Evolutionary conservation across 2,797 vertebrate species (phyloP).

Genomic region (Fistularia commersonii): DNA sequence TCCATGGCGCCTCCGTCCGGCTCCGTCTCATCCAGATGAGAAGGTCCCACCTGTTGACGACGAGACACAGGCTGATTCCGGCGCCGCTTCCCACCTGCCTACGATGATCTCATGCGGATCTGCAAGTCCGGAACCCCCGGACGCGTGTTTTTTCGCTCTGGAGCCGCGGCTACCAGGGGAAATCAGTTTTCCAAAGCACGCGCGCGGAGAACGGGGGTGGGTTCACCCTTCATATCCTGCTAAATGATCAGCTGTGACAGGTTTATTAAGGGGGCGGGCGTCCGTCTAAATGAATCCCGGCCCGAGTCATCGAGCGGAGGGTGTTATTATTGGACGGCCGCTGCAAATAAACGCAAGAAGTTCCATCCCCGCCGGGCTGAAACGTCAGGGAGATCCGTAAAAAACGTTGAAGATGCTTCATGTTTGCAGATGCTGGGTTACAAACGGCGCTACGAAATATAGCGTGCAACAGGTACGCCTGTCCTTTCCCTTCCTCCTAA

Average conservation of each 20-base stretch:
- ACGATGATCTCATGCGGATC: no score
- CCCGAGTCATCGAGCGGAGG: slow-evolving; percentile 61
- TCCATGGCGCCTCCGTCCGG: slow-evolving; percentile 60
- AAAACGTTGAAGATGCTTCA: no score
- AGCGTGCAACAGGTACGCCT: no score
- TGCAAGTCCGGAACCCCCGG: slow-evolving; percentile 8
- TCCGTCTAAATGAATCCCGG: slow-evolving; percentile 47
- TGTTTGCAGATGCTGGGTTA: no score
- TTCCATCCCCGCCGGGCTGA: no score
- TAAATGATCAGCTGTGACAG: slow-evolving; percentile 22
- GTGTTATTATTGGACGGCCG: slow-evolving; percentile 15
- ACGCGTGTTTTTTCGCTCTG: slow-evolving; percentile 5
- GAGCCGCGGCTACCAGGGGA: slow-evolving; percentile 28
- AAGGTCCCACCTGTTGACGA: slow-evolving; percentile 51
- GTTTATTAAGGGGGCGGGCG: slow-evolving; percentile 49
- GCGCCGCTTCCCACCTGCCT: no score
- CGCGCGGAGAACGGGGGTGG: slow-evolving; percentile 11
- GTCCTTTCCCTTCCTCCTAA: no score
- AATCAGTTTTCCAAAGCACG: slow-evolving; percentile 30
- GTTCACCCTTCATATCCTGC: slow-evolving; percentile 25
- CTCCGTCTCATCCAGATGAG: slow-evolving; percentile 25
- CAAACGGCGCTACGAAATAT: no score
- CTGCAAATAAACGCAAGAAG: slow-evolving; percentile 17
- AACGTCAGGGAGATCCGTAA: no score
- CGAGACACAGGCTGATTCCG: not conserved